These are phyloP conservation scores for Ptychoptera albimana DNA, from an alignment of 2,888 invertebrate species.

Conservation along the genomic window DNA sequence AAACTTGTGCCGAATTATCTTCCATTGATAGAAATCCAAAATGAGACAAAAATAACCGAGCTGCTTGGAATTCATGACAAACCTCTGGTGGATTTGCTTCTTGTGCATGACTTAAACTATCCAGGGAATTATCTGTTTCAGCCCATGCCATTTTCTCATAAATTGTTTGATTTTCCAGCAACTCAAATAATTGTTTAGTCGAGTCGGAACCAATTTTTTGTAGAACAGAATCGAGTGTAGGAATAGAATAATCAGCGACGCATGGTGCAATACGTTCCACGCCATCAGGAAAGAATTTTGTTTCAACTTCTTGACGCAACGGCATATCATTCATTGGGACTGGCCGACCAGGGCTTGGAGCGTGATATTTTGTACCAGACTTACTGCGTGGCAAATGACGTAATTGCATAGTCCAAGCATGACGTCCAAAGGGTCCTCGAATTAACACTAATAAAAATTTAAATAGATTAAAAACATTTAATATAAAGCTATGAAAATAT, in stretches of 20 bases:
- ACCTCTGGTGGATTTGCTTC: constrained; percentile 68
- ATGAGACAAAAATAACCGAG: constrained; percentile 85
- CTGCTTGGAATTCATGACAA: constrained; percentile 88
- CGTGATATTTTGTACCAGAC: constrained; percentile 42
- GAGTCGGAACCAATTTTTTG: constrained; percentile 35
- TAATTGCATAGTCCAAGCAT: constrained; percentile 84
- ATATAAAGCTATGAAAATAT: not conserved
- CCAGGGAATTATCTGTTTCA: constrained; percentile 28
- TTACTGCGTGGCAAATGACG: constrained; percentile 76
- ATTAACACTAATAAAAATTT: constrained; percentile 49
- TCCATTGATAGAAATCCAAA: constrained; percentile 74
- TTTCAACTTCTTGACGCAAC: constrained; percentile 49
- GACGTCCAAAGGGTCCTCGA: constrained; percentile 84
- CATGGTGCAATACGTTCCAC: constrained; percentile 65
- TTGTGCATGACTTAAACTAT: constrained; percentile 36
- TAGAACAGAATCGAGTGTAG: constrained; percentile 61
- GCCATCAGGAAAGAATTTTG: constrained; percentile 63
- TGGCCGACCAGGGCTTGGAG: constrained; percentile 49
- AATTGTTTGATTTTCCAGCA: constrained; percentile 53
- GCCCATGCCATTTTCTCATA: constrained; percentile 39
- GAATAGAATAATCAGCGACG: constrained; percentile 83
- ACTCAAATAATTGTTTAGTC: constrained; percentile 47
- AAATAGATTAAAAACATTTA: not conserved
- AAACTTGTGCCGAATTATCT: constrained; percentile 26
- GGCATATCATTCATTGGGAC: constrained; percentile 53